phyloP scores from a whole-genome alignment of 2,888 invertebrate genomes.

The Noctua comes region DNA sequence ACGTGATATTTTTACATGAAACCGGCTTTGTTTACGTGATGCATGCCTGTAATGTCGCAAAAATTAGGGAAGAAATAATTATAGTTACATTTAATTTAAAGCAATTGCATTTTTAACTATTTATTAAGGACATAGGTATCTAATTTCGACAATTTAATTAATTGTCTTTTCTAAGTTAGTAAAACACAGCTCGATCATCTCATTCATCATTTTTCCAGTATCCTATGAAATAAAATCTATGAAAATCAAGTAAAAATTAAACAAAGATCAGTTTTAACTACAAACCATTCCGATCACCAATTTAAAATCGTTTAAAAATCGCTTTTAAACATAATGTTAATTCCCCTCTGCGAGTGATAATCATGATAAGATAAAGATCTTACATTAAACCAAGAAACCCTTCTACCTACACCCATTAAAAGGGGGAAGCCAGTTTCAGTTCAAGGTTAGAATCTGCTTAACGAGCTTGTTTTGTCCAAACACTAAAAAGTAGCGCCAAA shows the following conservation, averaged over 20 bases:
- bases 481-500: slow-evolving; percentile 26
- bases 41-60: neutral
- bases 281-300: no score
- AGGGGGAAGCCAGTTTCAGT: slow-evolving; percentile 8
- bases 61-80: no score
- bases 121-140: no score
- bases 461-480: slow-evolving; percentile 53
- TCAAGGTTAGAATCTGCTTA: slow-evolving; percentile 47
- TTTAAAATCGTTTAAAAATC: neutral
- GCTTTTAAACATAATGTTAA: neutral
- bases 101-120: no score
- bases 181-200: no score
- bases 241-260: no score
- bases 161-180: no score
- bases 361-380: neutral
- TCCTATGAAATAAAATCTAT: no score
- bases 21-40: slow-evolving; percentile 16
- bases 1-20: slow-evolving; percentile 2
- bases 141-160: no score
- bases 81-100: no score
- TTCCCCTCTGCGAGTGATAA: neutral
- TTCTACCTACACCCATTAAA: neutral
- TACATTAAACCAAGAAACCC: neutral
- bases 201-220: no score
- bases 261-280: no score